Evolutionary conservation across 2,797 vertebrate genomes (phyloP), one percentile per base, ranked within the genome.

Genomic region (Enoplosus armatus): DNA sequence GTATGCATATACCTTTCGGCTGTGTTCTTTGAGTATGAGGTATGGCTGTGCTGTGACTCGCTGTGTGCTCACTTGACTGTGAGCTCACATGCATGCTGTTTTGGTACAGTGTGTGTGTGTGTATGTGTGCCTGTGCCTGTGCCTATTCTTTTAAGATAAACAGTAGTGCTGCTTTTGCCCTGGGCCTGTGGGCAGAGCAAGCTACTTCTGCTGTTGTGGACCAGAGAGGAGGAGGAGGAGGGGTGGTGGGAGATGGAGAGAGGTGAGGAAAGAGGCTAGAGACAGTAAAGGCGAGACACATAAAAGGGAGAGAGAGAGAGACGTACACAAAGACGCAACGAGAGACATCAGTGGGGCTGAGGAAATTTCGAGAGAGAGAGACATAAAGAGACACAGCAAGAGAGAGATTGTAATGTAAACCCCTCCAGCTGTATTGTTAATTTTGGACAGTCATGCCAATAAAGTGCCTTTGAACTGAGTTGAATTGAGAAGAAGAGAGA

Each of bases 381-480:
- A 73, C 68, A 27, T 68, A 41, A 69, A 86, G 78, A 75, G 67
- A 79, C 7, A 61, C 47, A 66, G 83, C 51, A 33, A 81, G 79
- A 51, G 82, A 68, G 72, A 82, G 82, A 89, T 59, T 54, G 87
- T 92, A 88, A 87, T 83, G 85, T 89, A 85, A 91, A 85, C 85
- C 83, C 92, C 87, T 86, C 73, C 26, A 86, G 91, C 88, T 83
- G 62, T 85, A 85, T 91, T 91, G 89, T 86, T 94, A 91, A 94
- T 94, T 93, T 89, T 85, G 85, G 88, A 82, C 85, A 82, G 92
- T 92, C 90, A 91, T 91, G 89, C 90, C 90, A 90, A 90, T 93
- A 89, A 92, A 87, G 88, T 87, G 69, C 69, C 91, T 94, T 94
- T 94, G 92, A 93, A 92, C 91, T 90, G 89, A 82, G 79, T n/a